These are phyloP conservation scores for Spodoptera litura DNA, from an alignment of 1,140 invertebrate species.

Conservation along the genomic window DNA sequence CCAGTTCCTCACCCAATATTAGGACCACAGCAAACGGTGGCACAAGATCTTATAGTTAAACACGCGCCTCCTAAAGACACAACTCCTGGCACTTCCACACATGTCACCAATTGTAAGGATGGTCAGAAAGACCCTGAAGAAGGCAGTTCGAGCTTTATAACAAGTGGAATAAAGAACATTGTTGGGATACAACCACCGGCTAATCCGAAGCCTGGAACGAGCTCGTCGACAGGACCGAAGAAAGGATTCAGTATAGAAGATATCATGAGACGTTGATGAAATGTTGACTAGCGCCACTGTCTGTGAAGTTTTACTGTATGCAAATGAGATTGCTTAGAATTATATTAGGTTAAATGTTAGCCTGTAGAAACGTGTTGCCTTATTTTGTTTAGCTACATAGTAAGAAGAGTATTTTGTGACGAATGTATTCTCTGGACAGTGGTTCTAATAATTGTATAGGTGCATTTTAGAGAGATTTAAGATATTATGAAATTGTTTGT, in stretches of 20 bases:
- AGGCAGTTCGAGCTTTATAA: slow-evolving; percentile 73
- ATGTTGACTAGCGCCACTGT: slow-evolving; percentile 16
- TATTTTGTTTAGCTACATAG: slow-evolving; percentile 33
- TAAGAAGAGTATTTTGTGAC: slow-evolving; percentile 30
- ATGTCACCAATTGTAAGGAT: slow-evolving; percentile 75
- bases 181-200: slow-evolving; percentile 83
- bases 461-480: slow-evolving; percentile 43
- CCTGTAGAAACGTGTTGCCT: slow-evolving; percentile 13
- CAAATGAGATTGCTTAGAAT: slow-evolving; percentile 26
- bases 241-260: slow-evolving; percentile 91
- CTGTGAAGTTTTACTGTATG: slow-evolving; percentile 20
- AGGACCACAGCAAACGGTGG: slow-evolving; percentile 81
- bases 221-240: slow-evolving; percentile 84
- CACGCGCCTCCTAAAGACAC: slow-evolving; percentile 82
- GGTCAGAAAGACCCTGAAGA: slow-evolving; percentile 66
- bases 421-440: slow-evolving; percentile 6
- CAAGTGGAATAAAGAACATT: slow-evolving; percentile 83
- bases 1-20: slow-evolving; percentile 73
- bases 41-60: slow-evolving; percentile 85
- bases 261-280: slow-evolving; percentile 89
- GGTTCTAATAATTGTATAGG: slow-evolving; percentile 26
- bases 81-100: slow-evolving; percentile 74
- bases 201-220: slow-evolving; percentile 81
- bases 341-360: slow-evolving; percentile 33
- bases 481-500: slow-evolving; percentile 41